phyloP scores from a whole-genome alignment of 2,797 vertebrate genomes.

The Megaceryle alcyon region DNA sequence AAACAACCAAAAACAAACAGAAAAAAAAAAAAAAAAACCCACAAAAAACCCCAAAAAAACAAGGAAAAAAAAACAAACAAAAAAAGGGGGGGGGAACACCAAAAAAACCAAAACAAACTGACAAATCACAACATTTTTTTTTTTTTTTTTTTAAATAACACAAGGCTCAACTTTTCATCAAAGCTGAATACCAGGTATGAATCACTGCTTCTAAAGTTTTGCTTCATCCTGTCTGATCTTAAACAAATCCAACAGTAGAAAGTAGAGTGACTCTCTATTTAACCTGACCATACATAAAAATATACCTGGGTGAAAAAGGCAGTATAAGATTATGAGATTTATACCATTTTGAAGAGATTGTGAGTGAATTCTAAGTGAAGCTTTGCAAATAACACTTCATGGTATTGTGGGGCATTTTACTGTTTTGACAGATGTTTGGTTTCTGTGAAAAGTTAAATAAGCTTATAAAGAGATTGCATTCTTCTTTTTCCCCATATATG shows the following conservation, averaged over 20 bases:
- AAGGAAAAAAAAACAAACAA: too few species aligned
- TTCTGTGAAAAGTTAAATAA: constrained; percentile 51
- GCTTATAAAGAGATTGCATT: neutral
- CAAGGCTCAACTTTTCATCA: neutral
- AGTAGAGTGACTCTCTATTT: constrained; percentile 49
- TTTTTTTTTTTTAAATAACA: neutral
- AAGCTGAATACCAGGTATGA: neutral
- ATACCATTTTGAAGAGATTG: neutral
- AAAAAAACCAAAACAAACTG: too few species aligned
- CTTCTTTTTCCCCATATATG: neutral
- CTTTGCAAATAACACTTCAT: neutral
- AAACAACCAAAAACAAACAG: too few species aligned
- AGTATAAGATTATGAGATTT: constrained; percentile 35
- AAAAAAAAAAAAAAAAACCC: too few species aligned
- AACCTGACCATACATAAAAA: constrained; percentile 7
- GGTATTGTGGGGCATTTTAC: neutral
- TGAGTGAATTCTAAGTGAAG: constrained; percentile 35
- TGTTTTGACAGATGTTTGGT: constrained; percentile 48
- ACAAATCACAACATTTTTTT: too few species aligned
- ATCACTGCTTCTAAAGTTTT: neutral
- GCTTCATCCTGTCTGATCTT: neutral
- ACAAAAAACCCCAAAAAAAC: too few species aligned
- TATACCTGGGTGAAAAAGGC: neutral
- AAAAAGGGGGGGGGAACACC: too few species aligned
- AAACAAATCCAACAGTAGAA: neutral